These are phyloP conservation scores for Physella acuta DNA, from an alignment of 1,140 invertebrate genomes.

Conservation along the genomic window DNA sequence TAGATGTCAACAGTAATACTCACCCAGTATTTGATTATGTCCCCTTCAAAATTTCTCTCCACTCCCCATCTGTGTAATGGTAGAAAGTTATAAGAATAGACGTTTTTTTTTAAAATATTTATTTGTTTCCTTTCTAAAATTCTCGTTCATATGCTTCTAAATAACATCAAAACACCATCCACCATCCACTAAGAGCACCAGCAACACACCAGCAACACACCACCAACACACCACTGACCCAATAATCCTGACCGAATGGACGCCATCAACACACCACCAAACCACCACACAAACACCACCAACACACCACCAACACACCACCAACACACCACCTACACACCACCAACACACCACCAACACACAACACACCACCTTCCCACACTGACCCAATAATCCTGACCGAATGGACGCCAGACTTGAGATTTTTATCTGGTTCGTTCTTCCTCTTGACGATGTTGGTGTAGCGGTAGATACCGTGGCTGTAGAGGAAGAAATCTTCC, in stretches of 20 bases:
- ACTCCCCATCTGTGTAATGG: conserved; percentile 56
- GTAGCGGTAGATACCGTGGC: conserved; percentile 77
- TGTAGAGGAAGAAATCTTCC: conserved; percentile 88
- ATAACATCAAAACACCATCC: too few relatives aligned
- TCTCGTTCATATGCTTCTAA: too few relatives aligned
- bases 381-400: conserved; percentile 79
- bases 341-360: too few relatives aligned
- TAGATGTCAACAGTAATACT: too few relatives aligned
- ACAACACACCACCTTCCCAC: conserved; percentile 50
- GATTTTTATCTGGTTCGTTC: conserved; percentile 31
- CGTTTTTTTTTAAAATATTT: too few relatives aligned
- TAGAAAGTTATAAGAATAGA: too few relatives aligned
- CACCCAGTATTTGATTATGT: conserved; percentile 84
- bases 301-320: too few relatives aligned
- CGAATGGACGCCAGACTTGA: conserved; percentile 78
- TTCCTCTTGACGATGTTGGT: conserved; percentile 51
- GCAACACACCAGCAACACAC: neutral
- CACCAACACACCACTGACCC: conserved; percentile 64
- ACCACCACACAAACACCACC: too few relatives aligned
- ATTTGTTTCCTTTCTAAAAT: too few relatives aligned
- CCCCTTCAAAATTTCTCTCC: conserved; percentile 50
- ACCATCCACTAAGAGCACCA: too few relatives aligned
- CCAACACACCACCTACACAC: too few relatives aligned
- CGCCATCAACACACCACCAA: too few relatives aligned
- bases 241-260: conserved; percentile 86